A percentile compares a stretch with the other conserved stretches of the same genome.
Evolutionary conservation across 2,797 vertebrate genomes (phyloP).

Genomic region (Trematomus bernacchii): DNA sequence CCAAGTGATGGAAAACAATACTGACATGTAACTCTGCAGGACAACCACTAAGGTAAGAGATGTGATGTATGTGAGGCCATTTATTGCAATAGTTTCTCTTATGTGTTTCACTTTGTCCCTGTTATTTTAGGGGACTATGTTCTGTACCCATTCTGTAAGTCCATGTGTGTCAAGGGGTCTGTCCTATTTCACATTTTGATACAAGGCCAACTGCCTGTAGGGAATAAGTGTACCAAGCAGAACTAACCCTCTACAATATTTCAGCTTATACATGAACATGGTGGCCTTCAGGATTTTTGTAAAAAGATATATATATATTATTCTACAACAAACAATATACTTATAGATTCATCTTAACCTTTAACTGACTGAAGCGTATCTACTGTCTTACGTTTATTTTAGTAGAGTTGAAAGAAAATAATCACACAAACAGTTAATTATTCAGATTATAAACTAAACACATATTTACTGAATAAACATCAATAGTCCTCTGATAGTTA

Average conservation of each 20-base stretch:
- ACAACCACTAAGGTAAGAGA: neutral
- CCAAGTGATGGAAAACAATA: neutral
- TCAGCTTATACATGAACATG: neutral
- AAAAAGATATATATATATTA: neutral
- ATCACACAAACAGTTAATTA: neutral
- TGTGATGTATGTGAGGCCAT: neutral
- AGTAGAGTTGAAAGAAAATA: neutral
- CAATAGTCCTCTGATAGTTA: neutral
- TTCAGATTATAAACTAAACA: neutral
- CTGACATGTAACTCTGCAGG: neutral
- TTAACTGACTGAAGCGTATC: neutral
- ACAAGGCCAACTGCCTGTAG: neutral
- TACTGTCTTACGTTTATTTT: neutral
- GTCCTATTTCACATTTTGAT: slow-evolving; percentile 26
- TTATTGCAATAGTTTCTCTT: neutral
- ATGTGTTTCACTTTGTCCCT: neutral
- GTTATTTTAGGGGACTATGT: slow-evolving; percentile 1
- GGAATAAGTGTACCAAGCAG: slow-evolving; percentile 7
- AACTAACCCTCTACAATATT: neutral
- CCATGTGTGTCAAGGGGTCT: slow-evolving; percentile 17
- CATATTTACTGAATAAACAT: neutral
- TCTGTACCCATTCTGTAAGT: slow-evolving; percentile 18
- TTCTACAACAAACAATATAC: neutral
- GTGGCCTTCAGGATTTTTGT: neutral
- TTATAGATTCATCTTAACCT: neutral